A percentile compares a stretch with the other conserved stretches of the same genome.
phyloP scores from a whole-genome alignment of 2,113 vertebrate species.

The Macrotus californicus region DNA sequence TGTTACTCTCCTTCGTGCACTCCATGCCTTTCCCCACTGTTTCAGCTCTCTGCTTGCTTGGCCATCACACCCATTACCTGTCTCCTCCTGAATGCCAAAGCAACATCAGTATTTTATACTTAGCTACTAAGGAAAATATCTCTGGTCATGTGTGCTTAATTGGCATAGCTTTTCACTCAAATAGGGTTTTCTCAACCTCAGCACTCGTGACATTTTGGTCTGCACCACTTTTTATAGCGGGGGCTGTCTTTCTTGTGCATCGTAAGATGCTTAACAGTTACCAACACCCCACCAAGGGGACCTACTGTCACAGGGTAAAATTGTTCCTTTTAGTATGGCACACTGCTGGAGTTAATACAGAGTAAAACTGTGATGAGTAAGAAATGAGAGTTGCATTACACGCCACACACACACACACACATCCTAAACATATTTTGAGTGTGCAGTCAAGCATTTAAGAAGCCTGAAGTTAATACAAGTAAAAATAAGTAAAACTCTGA shows the following conservation, averaged over 20 bases:
- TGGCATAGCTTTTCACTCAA: background rate
- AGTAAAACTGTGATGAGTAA: background rate
- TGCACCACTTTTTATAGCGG: background rate
- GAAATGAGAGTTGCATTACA: background rate
- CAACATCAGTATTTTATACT: background rate
- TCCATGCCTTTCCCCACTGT: background rate
- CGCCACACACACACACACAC: background rate
- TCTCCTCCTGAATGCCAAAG: background rate
- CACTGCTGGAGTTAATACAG: background rate
- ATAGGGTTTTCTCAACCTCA: background rate
- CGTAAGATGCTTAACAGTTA: background rate
- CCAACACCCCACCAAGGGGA: background rate
- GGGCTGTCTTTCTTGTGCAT: too few species aligned
- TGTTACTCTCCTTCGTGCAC: background rate
- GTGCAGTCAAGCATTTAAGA: background rate
- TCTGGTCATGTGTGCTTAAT: background rate
- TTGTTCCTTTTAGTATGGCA: background rate
- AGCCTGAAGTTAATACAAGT: background rate
- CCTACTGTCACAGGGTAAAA: background rate
- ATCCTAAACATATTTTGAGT: background rate
- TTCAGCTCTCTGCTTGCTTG: background rate
- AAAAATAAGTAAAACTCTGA: constrained; percentile 21
- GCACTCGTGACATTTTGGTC: background rate
- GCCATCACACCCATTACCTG: background rate
- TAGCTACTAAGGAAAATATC: background rate